Conservation (phyloP, 2,888 invertebrate genomes). For the Stenotaenia linearis region DNA sequence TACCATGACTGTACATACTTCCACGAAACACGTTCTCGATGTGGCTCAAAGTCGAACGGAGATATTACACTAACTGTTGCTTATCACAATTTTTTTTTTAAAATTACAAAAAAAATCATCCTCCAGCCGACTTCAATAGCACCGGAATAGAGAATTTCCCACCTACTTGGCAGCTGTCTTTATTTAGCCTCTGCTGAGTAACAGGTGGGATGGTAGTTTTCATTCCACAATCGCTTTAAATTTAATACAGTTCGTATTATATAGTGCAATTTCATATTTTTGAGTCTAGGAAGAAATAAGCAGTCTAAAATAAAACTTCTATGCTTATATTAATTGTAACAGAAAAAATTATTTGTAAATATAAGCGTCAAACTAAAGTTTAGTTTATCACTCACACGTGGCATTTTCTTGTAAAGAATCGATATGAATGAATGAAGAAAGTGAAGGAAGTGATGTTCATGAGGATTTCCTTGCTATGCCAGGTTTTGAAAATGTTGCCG, state of each 20-base stretch:
- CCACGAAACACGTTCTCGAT: background rate
- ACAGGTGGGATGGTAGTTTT: constrained; percentile 6
- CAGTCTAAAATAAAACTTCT: no score
- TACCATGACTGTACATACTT: background rate
- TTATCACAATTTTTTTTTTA: background rate
- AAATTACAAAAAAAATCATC: background rate
- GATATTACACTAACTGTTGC: background rate
- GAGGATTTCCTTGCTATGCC: background rate
- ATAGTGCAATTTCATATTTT: background rate
- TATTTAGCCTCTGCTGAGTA: constrained; percentile 7
- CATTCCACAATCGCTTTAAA: constrained; percentile 5
- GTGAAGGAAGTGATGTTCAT: background rate
- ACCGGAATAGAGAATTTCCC: background rate
- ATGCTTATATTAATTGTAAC: no score
- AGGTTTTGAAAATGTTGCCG: background rate
- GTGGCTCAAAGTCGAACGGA: background rate
- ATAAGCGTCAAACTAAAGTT: no score
- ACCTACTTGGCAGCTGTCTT: constrained; percentile 15
- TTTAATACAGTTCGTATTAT: background rate
- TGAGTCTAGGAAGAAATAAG: no score
- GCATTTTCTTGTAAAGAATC: background rate
- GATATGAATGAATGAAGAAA: background rate
- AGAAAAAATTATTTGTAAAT: no score
- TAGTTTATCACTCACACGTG: no score
- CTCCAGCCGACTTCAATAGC: background rate